Evolutionary conservation across 92 coral and sea anemone genomes (phyloP).

Genomic region (Metridium senile): DNA sequence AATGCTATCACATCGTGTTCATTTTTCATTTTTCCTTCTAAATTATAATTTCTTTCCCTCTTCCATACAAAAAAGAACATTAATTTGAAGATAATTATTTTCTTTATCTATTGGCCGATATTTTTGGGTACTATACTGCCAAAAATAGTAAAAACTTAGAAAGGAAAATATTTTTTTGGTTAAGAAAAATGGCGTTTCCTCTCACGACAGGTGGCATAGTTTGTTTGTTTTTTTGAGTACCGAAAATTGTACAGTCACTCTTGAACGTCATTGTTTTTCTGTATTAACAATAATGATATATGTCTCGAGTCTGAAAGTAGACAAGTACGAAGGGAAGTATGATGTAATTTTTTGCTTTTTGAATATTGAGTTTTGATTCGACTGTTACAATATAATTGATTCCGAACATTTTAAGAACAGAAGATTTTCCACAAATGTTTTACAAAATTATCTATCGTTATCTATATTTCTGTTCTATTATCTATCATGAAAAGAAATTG

Average conservation of each 20-base stretch:
- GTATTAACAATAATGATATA: neutral
- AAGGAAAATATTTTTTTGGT: neutral
- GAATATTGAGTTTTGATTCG: neutral
- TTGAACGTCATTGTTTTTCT: neutral
- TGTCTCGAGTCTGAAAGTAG: neutral
- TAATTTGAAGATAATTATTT: too few species aligned
- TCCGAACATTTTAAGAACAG: too few species aligned
- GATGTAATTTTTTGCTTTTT: neutral
- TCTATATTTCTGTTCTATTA: too few species aligned
- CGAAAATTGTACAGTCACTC: neutral
- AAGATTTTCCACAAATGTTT: too few species aligned
- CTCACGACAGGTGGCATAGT: conserved; percentile 1
- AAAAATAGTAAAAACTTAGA: too few species aligned
- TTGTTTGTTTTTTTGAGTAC: neutral
- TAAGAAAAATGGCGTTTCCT: neutral
- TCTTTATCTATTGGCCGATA: too few species aligned
- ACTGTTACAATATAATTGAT: too few species aligned
- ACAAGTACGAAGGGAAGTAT: neutral
- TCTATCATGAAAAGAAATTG: too few species aligned
- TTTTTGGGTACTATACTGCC: neutral
- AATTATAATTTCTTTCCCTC: neutral
- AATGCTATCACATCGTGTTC: neutral
- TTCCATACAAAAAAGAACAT: neutral
- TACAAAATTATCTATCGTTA: too few species aligned
- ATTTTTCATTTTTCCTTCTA: too few species aligned